Conservation (phyloP, 2,888 invertebrate genomes). For the Gandaritis pyraliata region DNA sequence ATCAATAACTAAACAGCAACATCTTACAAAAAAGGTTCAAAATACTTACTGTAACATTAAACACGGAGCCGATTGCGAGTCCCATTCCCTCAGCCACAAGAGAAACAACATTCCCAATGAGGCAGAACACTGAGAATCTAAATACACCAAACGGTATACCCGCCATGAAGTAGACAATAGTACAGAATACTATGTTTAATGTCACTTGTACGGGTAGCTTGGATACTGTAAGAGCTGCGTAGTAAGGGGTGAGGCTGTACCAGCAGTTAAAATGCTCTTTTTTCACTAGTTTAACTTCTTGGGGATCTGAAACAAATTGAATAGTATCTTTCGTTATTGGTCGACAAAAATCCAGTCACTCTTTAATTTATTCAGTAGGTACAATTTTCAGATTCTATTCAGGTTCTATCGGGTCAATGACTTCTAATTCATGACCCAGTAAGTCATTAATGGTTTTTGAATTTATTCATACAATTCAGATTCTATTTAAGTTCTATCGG, state of each 20-base stretch:
- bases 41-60: constrained; percentile 85
- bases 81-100: constrained; percentile 92
- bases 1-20: neutral
- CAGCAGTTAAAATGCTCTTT: constrained; percentile 89
- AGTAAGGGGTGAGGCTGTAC: constrained; percentile 87
- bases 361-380: neutral
- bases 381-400: no score
- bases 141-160: constrained; percentile 87
- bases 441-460: no score
- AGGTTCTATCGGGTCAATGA: no score
- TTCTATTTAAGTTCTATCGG: no score
- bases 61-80: constrained; percentile 89
- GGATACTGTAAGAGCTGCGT: constrained; percentile 86
- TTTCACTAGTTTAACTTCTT: constrained; percentile 87
- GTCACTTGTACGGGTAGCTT: constrained; percentile 85
- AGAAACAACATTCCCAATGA: constrained; percentile 88
- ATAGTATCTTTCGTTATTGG: neutral
- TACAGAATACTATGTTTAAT: constrained; percentile 85
- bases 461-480: no score
- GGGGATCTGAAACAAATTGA: constrained; percentile 80
- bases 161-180: constrained; percentile 86
- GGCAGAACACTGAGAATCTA: constrained; percentile 87
- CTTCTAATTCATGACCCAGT: no score
- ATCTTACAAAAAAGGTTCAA: neutral
- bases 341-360: no score